Conservation (phyloP, 2,888 invertebrate genomes). For the Ornithoptera priamus region DNA sequence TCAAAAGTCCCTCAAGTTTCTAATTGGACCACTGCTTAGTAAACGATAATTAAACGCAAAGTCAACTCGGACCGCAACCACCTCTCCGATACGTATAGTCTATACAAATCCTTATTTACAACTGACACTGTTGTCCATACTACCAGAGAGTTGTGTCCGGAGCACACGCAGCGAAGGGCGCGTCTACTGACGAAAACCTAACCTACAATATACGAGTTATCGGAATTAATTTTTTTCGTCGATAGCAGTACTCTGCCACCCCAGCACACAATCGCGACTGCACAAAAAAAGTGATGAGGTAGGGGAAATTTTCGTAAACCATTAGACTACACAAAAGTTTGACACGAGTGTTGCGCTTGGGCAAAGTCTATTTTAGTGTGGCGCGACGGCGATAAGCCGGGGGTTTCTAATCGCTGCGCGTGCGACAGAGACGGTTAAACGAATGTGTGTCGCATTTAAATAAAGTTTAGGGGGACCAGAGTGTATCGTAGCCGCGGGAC, state of each 20-base stretch:
- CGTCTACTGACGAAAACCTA: conserved; percentile 65
- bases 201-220: conserved; percentile 62
- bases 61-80: conserved; percentile 57
- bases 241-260: conserved; percentile 73
- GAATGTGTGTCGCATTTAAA: conserved; percentile 75
- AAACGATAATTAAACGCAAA: conserved; percentile 47
- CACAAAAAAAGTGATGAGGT: conserved; percentile 71
- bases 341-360: conserved; percentile 79
- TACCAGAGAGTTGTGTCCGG: conserved; percentile 66
- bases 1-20: conserved; percentile 60
- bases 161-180: conserved; percentile 68
- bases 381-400: conserved; percentile 61
- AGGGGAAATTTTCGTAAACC: conserved; percentile 80
- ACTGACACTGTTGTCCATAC: conserved; percentile 77
- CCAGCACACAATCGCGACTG: conserved; percentile 71
- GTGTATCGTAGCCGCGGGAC: conserved; percentile 72
- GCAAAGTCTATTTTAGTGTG: conserved; percentile 79
- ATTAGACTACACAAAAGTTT: conserved; percentile 78
- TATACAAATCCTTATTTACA: conserved; percentile 80
- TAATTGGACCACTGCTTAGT: conserved; percentile 57
- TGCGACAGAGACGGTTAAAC: conserved; percentile 65
- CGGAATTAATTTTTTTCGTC: conserved; percentile 61
- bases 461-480: conserved; percentile 78
- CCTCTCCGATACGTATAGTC: conserved; percentile 75
- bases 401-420: conserved; percentile 54